A percentile compares a stretch with the other conserved stretches of the same genome.
These are phyloP conservation scores for Burhinus oedicnemus DNA, from an alignment of 2,113 vertebrate genomes.

Conservation along the genomic window DNA sequence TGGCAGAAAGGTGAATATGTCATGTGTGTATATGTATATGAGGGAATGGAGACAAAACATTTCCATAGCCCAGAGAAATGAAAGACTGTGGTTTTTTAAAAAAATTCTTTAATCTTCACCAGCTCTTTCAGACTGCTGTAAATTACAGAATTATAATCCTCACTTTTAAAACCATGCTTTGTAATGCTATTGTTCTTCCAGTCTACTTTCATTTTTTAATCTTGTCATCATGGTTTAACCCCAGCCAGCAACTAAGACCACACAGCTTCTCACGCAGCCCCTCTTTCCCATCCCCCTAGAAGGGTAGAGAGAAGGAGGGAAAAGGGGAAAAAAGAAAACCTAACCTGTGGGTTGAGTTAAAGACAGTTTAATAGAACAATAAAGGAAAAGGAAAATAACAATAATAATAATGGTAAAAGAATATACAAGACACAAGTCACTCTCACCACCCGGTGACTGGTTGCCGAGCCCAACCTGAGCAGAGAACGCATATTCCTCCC, in stretches of 20 bases:
- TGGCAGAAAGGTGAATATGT: neutral
- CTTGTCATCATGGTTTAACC: neutral
- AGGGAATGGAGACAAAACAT: neutral
- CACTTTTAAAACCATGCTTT: neutral
- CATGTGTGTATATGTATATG: too few species aligned
- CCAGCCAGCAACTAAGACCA: neutral
- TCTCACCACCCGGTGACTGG: neutral
- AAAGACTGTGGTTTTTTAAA: neutral
- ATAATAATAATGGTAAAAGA: neutral
- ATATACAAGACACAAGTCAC: neutral
- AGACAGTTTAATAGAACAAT: neutral
- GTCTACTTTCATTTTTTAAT: neutral
- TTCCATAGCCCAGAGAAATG: neutral
- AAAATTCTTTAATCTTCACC: neutral
- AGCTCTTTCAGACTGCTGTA: neutral
- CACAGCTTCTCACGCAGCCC: neutral
- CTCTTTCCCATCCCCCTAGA: neutral
- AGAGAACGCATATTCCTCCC: neutral
- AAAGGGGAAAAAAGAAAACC: neutral
- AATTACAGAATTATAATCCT: neutral
- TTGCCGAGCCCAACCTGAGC: neutral
- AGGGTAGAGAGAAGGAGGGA: neutral
- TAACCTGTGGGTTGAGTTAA: neutral
- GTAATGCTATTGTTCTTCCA: neutral
- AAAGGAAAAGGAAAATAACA: neutral